Evolutionary conservation across 2,797 vertebrate genomes (phyloP).

Genomic region (Tragelaphus oryx): DNA sequence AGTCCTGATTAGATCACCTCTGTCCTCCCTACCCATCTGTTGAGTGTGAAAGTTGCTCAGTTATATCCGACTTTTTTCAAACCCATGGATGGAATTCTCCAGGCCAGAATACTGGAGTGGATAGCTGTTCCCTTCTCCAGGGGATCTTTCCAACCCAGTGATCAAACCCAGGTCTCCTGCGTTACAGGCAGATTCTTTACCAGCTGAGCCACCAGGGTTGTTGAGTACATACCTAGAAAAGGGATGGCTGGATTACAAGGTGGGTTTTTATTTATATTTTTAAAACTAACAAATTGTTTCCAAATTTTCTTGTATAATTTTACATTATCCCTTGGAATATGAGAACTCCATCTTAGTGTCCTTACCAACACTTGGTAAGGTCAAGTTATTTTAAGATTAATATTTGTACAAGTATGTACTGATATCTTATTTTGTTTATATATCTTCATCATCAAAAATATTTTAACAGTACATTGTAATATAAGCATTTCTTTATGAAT

Average conservation of each 20-base stretch:
- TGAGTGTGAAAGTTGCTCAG: neutral
- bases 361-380: neutral
- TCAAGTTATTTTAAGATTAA: neutral
- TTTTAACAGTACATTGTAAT: neutral
- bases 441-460: neutral
- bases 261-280: neutral
- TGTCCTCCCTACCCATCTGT: neutral
- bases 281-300: neutral
- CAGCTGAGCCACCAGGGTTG: neutral
- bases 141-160: neutral
- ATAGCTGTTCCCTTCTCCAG: neutral
- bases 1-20: neutral
- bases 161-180: neutral
- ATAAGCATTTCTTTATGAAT: neutral
- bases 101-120: neutral
- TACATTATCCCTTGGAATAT: neutral
- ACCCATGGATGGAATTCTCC: neutral
- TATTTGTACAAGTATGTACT: neutral
- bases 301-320: neutral
- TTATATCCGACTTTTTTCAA: neutral
- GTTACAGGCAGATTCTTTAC: neutral
- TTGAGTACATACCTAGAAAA: neutral
- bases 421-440: neutral
- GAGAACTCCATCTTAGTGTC: neutral
- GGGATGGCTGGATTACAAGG: neutral